Percentiles rank a stretch among this genome's conserved stretches.
phyloP scores from a whole-genome alignment of 2,888 invertebrate species.

The Pristionchus japonicus region DNA sequence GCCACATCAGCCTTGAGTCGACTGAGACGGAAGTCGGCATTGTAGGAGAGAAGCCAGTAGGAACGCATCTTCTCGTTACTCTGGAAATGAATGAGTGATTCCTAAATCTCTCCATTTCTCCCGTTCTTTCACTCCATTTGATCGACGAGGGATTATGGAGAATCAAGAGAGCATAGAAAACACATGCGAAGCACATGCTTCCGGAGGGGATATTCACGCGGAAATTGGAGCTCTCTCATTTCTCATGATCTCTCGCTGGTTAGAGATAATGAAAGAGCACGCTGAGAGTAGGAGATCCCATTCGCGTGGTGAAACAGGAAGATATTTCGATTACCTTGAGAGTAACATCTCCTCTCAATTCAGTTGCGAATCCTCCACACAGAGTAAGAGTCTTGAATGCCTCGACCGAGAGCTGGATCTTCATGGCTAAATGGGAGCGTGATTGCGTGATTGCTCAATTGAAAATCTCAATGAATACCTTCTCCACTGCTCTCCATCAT shows the following conservation, averaged over 20 bases:
- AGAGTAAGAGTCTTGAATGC: conserved; percentile 53
- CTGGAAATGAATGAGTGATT: conserved; percentile 16
- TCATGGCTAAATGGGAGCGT: conserved; percentile 57
- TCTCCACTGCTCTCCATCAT: conserved; percentile 62
- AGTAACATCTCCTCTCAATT: conserved; percentile 53
- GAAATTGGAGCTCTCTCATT: neutral
- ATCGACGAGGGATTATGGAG: no score
- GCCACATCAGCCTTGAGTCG: neutral
- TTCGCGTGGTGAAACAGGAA: no score
- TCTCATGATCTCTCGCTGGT: neutral
- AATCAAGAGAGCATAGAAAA: no score
- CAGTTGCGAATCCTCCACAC: conserved; percentile 56
- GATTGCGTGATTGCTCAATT: no score
- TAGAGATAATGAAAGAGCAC: neutral
- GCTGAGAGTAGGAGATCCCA: neutral
- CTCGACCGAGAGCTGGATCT: conserved; percentile 57
- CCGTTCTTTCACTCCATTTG: neutral
- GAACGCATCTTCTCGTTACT: conserved; percentile 43
- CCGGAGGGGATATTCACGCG: no score
- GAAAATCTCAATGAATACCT: conserved; percentile 44
- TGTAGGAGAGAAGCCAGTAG: conserved; percentile 44
- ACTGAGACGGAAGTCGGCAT: conserved; percentile 4
- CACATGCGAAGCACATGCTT: neutral
- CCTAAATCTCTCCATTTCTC: neutral
- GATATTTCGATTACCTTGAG: conserved; percentile 47